Evolutionary conservation across 1,140 invertebrate species (phyloP), one percentile per base, ranked within the genome.

Genomic region (Thaumatotibia leucotreta): DNA sequence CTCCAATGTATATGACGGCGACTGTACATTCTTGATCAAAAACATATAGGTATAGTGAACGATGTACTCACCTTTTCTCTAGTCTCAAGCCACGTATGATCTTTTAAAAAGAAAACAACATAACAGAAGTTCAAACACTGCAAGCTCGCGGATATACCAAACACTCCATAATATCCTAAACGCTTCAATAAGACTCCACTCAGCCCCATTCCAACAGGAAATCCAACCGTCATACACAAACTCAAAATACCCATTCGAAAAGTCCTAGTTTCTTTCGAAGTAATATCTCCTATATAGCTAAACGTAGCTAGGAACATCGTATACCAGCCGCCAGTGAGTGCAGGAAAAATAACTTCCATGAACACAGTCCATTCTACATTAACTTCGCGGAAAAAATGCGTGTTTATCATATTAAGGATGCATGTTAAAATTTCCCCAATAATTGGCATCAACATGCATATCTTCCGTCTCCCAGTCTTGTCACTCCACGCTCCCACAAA

Each of bases 301-400:
- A 97, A 98, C 10, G 95, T 94, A 1, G 95, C 95, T 92, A 98
- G 96, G 68, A 97, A 94, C 93, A 97, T 95, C 24, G 96, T 96
- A 74, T 97, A 96, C 94, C 95, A 96, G 2, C 96, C 96, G 1
- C 96, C 96, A 0, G 96, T 95, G 0, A 98, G 73, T 0, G 95
- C 94, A 0, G 95, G 95, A 93, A 45, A 96, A 83, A 96, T 94
- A 9, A 95, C 93, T 4, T 89, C 86, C 79, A 88, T 87, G 67
- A 96, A 89, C 0, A 95, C 95, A n/a, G 94, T 94, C 31, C 93
- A 94, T 83, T 96, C 95, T 92, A 97, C 95, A 0, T 95, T 94
- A 29, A 95, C 79, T 78, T 95, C 92, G 77, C 95, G 92, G 82
- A 95, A 95, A 75, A 95, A 96, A 75, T 95, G 96, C 10, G 96